Base-by-base conservation (phyloP, 1,140 invertebrate species). In the Lordiphosa collinella region DNA sequence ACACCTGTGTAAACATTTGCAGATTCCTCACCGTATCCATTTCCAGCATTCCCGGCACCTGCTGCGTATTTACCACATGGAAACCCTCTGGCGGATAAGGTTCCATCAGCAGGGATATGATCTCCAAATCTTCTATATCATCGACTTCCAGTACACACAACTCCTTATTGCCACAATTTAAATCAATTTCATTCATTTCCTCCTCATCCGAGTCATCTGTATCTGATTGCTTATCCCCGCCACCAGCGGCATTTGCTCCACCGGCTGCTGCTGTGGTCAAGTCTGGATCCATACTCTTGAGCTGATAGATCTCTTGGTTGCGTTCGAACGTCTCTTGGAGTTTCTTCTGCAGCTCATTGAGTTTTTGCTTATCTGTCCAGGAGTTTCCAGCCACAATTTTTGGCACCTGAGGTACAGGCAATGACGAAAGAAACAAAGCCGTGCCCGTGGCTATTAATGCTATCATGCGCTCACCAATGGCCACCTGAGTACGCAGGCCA, bases 361-460 rank as follows among this genome's bases (percentile, higher is more conserved):
- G 86, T 72, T 92, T 92, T 34, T 93, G 92, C 16, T 86, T 87
- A 60, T 93, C 92, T 7, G 91, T 91, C 90, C 91, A 92, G 1
- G 92, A 90, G 70, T 92, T 92, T 9, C 92, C 92, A 0, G 92
- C 91, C 1, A 92, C 91, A 38, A 94, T 91, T 86, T 92, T 91
- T 1, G 95, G 95, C 13, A 93, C 80, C 10, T 92, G 89, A 2
- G 92, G 92, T 12, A 94, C 92, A 2, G 96, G 96, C 18, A 98
- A 87, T 0, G 95, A 92, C 0, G 92, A 90, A 1, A 97, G 87
- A 72, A 92, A 95, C 2, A 95, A 90, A 9, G 94, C 96, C 0
- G 96, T 98, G 2, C 96, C 97, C 29, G 95, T 96, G 8, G 96
- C 97, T 63, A 97, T 92, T 1, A 95, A 95, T 62, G 97, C 93